Evolutionary conservation across 2,797 vertebrate species (phyloP).

Genomic region (Uromys caudimaculatus): DNA sequence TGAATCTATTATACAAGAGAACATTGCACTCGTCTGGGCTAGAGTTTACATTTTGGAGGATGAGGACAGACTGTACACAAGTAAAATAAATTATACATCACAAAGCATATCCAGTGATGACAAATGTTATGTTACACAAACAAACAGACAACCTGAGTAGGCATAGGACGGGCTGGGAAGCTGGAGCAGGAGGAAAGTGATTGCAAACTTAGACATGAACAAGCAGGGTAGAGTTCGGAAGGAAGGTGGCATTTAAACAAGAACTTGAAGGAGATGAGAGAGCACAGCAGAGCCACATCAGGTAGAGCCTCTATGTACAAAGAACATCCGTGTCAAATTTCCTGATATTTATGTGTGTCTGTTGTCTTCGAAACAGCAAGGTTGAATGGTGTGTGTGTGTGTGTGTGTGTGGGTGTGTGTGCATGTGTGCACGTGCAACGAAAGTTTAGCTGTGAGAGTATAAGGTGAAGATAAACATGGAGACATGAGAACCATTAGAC

Average conservation of each 20-base stretch:
- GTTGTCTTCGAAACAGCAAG: not conserved
- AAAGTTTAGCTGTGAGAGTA: not conserved
- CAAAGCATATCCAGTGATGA: not conserved
- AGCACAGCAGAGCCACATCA: not conserved
- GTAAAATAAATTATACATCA: not conserved
- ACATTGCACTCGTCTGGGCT: not conserved
- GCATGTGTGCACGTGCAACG: not conserved
- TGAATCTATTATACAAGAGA: not conserved
- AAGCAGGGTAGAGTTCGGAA: not conserved
- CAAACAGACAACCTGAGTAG: not conserved
- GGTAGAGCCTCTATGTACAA: not conserved
- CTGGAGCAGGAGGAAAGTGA: not conserved
- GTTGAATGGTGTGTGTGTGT: not conserved
- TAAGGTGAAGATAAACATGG: not conserved
- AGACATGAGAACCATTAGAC: not conserved
- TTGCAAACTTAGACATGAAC: not conserved
- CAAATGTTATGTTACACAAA: not conserved
- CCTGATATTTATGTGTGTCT: not conserved
- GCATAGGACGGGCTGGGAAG: not conserved
- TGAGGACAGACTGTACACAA: not conserved
- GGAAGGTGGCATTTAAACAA: not conserved
- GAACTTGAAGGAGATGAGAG: not conserved
- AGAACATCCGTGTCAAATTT: not conserved
- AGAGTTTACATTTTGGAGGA: constrained; percentile 7
- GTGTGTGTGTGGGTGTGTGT: no score